Evolutionary conservation across 1,140 invertebrate genomes (phyloP).

Genomic region (Euborellia annulipes): DNA sequence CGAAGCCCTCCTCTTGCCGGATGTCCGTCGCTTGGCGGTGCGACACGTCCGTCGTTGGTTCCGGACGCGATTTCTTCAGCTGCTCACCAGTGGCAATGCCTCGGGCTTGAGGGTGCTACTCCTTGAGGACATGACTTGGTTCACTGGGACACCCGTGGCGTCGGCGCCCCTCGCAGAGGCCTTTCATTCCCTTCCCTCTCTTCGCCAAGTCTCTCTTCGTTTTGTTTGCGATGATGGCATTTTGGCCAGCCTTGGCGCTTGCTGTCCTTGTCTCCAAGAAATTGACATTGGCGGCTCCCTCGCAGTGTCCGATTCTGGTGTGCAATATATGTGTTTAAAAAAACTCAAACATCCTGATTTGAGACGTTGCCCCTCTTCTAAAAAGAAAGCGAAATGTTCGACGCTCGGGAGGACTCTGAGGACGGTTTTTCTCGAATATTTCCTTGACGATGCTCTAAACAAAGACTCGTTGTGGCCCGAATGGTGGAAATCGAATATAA

Average conservation of each 20-base stretch:
- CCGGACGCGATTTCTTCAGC: constrained; percentile 3
- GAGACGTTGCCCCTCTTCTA: too few species aligned
- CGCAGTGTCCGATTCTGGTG: constrained; percentile 8
- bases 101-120: constrained; percentile 6
- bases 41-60: constrained; percentile 10
- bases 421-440: constrained; percentile 6
- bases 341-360: too few species aligned
- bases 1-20: constrained; percentile 7
- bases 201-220: constrained; percentile 8
- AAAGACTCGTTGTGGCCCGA: constrained; percentile 2
- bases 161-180: constrained; percentile 4
- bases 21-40: constrained; percentile 6
- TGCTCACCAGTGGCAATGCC: constrained; percentile 4
- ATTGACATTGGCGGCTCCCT: constrained; percentile 9
- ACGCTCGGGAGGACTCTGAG: not conserved
- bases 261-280: constrained; percentile 9
- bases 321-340: constrained; percentile 6
- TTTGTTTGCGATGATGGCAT: constrained; percentile 11
- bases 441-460: constrained; percentile 7
- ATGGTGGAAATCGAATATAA: constrained; percentile 8
- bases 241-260: constrained; percentile 7
- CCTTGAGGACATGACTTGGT: constrained; percentile 10
- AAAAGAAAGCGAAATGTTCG: not conserved
- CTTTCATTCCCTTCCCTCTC: constrained; percentile 2
- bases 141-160: constrained; percentile 7